Evolutionary conservation across 2,797 vertebrate genomes (phyloP).

Genomic region (Cossypha caffra): DNA sequence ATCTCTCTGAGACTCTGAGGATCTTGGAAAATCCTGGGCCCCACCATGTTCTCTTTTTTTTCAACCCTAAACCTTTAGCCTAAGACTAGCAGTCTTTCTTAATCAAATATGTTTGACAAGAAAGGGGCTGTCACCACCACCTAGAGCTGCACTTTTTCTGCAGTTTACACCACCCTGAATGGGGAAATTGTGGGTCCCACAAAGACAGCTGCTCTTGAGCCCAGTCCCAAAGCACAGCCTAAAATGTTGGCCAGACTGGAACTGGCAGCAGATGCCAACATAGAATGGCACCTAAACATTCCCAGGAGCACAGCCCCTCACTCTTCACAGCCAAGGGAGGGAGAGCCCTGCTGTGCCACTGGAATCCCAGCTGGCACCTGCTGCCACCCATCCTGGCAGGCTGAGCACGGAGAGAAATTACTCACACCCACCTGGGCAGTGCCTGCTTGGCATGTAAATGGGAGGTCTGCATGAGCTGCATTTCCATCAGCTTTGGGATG

Average conservation of each 20-base stretch:
- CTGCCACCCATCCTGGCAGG: neutral
- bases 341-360: neutral
- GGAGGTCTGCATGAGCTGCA: neutral
- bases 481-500: neutral
- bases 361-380: neutral
- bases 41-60: neutral
- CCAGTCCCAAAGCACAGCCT: neutral
- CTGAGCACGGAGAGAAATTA: neutral
- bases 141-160: neutral
- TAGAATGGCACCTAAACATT: neutral
- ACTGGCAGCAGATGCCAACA: neutral
- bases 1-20: neutral
- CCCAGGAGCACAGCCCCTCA: neutral
- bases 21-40: neutral
- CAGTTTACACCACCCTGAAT: neutral
- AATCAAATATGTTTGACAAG: neutral
- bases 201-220: neutral
- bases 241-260: neutral
- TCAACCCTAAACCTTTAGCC: neutral
- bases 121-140: neutral
- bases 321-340: accelerated
- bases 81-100: neutral
- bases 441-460: neutral
- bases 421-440: neutral
- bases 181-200: accelerated